Evolutionary conservation across 2,113 vertebrate species (phyloP).

Genomic region (Falcunculus frontatus): DNA sequence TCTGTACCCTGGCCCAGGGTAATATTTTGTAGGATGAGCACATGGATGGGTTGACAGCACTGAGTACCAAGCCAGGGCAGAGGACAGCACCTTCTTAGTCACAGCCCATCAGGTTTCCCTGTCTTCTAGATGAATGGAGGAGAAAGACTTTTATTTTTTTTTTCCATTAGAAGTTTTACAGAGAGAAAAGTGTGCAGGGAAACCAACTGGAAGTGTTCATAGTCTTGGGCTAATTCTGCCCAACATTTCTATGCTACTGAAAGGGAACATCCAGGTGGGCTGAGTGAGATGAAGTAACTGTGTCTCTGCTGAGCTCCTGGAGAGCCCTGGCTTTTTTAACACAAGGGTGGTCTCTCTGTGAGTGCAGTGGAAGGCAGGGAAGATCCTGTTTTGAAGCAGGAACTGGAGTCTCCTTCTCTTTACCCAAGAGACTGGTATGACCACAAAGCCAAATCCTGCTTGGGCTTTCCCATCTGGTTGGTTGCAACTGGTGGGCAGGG

Average conservation of each 20-base stretch:
- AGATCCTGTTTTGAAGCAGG: neutral
- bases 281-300: neutral
- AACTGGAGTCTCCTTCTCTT: neutral
- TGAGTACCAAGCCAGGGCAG: neutral
- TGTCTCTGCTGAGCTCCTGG: neutral
- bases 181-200: neutral
- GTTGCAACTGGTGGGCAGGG: neutral
- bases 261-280: neutral
- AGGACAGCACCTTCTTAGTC: neutral
- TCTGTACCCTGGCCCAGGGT: neutral
- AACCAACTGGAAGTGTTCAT: fast-evolving
- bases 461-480: neutral
- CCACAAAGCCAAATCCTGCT: neutral
- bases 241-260: neutral
- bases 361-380: neutral
- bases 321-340: neutral
- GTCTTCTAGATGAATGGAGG: neutral
- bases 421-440: neutral
- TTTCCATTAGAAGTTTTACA: neutral
- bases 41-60: neutral
- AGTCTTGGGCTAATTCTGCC: neutral
- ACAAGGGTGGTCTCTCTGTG: neutral
- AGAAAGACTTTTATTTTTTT: neutral
- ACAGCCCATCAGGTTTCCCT: neutral
- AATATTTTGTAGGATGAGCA: neutral